phyloP scores from a whole-genome alignment of 2,113 vertebrate species.

The Aplodontia rufa region DNA sequence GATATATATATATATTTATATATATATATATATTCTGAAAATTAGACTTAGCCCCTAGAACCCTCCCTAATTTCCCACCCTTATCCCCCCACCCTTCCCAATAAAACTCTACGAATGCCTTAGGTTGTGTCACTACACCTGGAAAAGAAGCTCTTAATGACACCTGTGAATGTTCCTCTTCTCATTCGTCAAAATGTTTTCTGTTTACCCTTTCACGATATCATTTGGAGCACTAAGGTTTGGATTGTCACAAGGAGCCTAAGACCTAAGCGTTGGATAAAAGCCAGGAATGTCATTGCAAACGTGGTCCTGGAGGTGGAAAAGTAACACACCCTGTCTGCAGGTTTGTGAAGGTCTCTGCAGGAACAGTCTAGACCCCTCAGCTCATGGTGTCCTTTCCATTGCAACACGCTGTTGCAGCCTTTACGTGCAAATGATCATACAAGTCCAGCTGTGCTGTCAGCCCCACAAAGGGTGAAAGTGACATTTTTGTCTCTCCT shows the following conservation, averaged over 20 bases:
- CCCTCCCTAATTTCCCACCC: too few relatives aligned
- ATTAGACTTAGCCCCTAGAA: too few relatives aligned
- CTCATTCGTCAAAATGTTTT: neutral
- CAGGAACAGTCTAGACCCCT: neutral
- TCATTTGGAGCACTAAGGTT: neutral
- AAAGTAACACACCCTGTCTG: neutral
- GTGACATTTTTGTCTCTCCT: neutral
- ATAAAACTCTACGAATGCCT: too few relatives aligned
- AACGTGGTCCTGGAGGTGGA: neutral
- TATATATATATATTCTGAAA: too few relatives aligned
- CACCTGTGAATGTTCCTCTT: neutral
- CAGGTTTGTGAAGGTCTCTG: neutral
- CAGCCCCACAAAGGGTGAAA: fast-evolving
- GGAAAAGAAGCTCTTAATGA: neutral
- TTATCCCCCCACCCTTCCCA: too few relatives aligned
- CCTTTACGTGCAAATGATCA: neutral
- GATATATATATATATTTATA: too few relatives aligned
- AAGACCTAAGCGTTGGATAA: neutral
- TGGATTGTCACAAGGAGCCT: neutral
- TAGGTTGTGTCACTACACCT: too few relatives aligned
- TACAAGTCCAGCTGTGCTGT: fast-evolving
- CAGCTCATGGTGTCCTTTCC: neutral
- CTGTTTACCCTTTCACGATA: neutral
- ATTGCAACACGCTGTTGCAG: neutral
- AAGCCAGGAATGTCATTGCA: neutral